Evolutionary conservation across 2,113 vertebrate genomes (phyloP), one percentile per base, ranked within the genome.

Genomic region (Campylomormyrus tamandua): DNA sequence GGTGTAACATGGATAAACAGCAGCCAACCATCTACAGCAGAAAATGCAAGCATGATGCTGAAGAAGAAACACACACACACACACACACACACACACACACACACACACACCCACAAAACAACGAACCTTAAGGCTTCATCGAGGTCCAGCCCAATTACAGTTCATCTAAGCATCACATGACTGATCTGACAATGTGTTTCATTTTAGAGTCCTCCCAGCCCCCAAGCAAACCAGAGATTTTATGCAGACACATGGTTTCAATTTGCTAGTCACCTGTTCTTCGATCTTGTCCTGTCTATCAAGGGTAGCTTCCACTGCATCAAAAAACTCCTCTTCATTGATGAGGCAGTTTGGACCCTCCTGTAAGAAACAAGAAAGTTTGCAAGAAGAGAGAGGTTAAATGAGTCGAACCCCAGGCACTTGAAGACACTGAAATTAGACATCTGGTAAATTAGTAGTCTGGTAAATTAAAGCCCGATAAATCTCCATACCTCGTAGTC

Each of bases 231-330:
- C n/a, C 62, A 27, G 62, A 70, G 3, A 70, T 70, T 70, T 31
- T 13, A 31, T 4, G 39, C 5, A 83, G 45, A 46, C 39, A 48
- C 8, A 19, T 48, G 45, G 19, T 84, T 45, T 84, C 45, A 31
- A 70, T 70, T 70, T 70, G 19, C 83, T 24, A 45, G 91, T 49
- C 95, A 99, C 98, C 97, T 99, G 98, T 94, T 99, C 98, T 91
- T 99, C 98, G 92, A 99, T 99, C 96, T 99, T 99, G 95, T 99
- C 98, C 92, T 99, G 98, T 94, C 98, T 95, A 95, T 99, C 98
- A 0, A 99, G 96, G 70, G 97, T 98, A 92, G 98, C 98, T 96
- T 99, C 98, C 91, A 99, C 98, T 49, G 98, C 98, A 95, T 99
- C 98, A 92, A 99, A 99, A 94, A 99, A 99, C 93, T 99, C 98